Percentiles rank a stretch among this genome's conserved stretches.
Evolutionary conservation across 2,113 vertebrate species (phyloP).

Genomic region (Apteryx mantelli): DNA sequence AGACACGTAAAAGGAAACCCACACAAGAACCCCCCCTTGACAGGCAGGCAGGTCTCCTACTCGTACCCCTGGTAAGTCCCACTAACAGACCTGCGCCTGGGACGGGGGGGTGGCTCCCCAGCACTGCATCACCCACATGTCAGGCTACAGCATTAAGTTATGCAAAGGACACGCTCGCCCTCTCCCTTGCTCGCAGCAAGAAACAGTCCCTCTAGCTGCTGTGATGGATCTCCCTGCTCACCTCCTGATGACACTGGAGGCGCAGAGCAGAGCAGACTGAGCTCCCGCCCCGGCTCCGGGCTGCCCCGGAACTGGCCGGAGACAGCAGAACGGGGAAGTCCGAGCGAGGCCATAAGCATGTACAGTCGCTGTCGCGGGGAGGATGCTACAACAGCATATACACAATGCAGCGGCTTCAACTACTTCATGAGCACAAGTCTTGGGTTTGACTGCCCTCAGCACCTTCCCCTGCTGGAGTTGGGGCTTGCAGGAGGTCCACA

Average conservation of each 20-base stretch:
- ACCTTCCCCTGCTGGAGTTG: neutral
- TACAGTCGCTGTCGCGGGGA: neutral
- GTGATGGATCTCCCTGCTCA: neutral
- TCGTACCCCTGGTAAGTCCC: neutral
- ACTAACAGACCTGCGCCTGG: rapidly evolving
- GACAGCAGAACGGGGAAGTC: neutral
- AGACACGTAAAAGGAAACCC: neutral
- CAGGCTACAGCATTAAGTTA: neutral
- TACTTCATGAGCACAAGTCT: neutral
- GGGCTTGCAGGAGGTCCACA: neutral
- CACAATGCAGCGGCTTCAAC: neutral
- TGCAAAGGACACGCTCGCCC: neutral
- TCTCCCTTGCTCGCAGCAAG: neutral
- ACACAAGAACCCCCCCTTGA: neutral
- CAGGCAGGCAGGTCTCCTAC: neutral
- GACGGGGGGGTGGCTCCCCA: rapidly evolving
- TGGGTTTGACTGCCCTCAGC: neutral
- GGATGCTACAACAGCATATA: neutral
- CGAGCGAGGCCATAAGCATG: neutral
- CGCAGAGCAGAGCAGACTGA: neutral
- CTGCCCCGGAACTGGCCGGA: neutral
- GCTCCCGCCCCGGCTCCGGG: neutral
- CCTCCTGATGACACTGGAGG: neutral
- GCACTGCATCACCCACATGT: neutral
- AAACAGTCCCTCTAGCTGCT: neutral